phyloP scores from a whole-genome alignment of 2,797 vertebrate genomes.

The Chiroxiphia lanceolata region DNA sequence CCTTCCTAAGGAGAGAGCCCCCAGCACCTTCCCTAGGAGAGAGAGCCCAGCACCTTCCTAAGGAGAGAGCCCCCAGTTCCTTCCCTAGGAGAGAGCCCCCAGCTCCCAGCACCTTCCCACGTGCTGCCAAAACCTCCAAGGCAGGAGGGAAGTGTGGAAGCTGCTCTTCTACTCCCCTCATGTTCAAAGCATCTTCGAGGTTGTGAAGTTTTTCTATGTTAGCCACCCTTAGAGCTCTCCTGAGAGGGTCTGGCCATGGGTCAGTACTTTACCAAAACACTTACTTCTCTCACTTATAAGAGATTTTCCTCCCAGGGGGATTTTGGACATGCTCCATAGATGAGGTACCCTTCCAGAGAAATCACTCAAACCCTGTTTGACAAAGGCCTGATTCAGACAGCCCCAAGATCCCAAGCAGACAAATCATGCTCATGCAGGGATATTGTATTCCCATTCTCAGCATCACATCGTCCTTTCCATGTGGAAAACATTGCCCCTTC shows the following conservation, averaged over 20 bases:
- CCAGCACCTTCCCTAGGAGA: neutral
- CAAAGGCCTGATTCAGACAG: constrained; percentile 63
- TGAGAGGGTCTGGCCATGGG: constrained; percentile 61
- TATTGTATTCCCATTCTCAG: neutral
- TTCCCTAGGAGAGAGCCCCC: neutral
- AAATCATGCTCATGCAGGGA: neutral
- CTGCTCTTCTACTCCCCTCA: neutral
- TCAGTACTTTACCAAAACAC: constrained; percentile 78
- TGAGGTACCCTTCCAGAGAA: constrained; percentile 82
- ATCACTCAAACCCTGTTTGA: constrained; percentile 76
- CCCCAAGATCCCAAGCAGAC: neutral
- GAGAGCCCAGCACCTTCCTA: no score
- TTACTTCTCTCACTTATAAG: constrained; percentile 65
- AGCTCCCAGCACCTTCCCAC: neutral
- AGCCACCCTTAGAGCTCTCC: constrained; percentile 57
- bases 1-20: neutral
- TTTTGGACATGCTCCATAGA: constrained; percentile 81
- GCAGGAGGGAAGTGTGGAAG: neutral
- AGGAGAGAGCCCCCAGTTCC: neutral
- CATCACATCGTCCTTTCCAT: neutral
- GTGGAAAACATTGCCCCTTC: neutral
- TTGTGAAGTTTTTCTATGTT: constrained; percentile 44
- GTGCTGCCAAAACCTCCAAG: neutral
- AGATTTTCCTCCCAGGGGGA: constrained; percentile 63
- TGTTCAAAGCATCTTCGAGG: neutral